Conservation (phyloP, 2,113 vertebrate genomes). For the Micronycteris hirsuta region DNA sequence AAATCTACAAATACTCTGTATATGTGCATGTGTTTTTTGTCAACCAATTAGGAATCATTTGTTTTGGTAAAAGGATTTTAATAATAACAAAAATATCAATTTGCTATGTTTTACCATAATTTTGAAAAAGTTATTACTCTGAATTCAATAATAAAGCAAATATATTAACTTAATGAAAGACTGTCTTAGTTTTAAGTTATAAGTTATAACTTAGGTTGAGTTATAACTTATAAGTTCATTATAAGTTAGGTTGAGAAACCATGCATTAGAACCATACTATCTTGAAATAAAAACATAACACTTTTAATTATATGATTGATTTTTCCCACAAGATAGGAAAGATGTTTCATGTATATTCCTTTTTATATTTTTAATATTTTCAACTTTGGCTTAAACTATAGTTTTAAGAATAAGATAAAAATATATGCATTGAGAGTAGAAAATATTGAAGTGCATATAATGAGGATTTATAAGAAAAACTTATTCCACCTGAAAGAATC, state of each 20-base stretch:
- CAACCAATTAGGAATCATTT: background rate
- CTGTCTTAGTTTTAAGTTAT: background rate
- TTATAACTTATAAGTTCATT: too few species aligned
- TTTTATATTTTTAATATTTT: conserved; percentile 27
- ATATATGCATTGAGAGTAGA: background rate
- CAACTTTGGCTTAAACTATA: conserved; percentile 5
- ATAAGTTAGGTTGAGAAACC: background rate
- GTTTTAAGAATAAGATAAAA: conserved; percentile 39
- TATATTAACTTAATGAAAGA: background rate
- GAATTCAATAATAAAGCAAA: conserved; percentile 19
- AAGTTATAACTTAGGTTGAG: background rate
- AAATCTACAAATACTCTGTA: background rate
- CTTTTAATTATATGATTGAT: background rate
- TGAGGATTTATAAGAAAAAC: background rate
- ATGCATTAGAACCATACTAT: background rate
- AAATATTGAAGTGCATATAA: background rate
- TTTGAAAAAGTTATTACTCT: background rate
- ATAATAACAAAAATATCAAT: background rate
- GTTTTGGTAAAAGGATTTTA: background rate
- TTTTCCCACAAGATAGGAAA: background rate
- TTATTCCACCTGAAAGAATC: background rate
- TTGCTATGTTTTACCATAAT: background rate
- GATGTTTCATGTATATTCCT: background rate
- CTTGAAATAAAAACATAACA: background rate
- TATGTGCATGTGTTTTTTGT: background rate